A percentile compares a stretch with the other conserved stretches of the same genome.
These are phyloP conservation scores for Panthera leo DNA, from an alignment of 2,113 vertebrate genomes.

Conservation along the genomic window DNA sequence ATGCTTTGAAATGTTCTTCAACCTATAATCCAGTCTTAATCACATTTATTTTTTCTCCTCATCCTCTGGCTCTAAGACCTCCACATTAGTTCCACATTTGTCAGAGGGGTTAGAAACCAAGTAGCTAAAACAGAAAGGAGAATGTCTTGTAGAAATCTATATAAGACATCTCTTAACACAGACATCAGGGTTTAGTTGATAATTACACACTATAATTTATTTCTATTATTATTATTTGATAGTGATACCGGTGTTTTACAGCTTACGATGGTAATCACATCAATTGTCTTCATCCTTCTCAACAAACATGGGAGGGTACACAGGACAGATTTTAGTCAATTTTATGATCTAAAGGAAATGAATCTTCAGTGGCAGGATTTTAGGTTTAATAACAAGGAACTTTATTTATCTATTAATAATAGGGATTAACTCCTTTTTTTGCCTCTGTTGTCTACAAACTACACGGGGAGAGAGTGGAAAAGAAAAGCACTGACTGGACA, in stretches of 20 bases:
- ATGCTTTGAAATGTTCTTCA: not conserved
- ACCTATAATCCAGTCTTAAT: not conserved
- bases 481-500: not conserved
- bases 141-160: not conserved
- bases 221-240: not conserved
- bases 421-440: not conserved
- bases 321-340: not conserved
- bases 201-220: not conserved
- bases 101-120: not conserved
- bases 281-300: not conserved
- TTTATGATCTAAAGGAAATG: not conserved
- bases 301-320: not conserved
- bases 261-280: not conserved
- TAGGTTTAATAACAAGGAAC: not conserved
- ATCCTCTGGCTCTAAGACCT: not conserved
- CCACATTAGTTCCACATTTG: not conserved
- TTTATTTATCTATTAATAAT: not conserved
- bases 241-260: not conserved
- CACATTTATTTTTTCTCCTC: not conserved
- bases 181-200: not conserved
- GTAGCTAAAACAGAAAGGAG: not conserved
- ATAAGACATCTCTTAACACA: not conserved
- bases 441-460: not conserved
- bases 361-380: not conserved
- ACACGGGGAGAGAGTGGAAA: not conserved